Evolutionary conservation across 2,888 invertebrate species (phyloP).

Genomic region (Cheilosia impressa): DNA sequence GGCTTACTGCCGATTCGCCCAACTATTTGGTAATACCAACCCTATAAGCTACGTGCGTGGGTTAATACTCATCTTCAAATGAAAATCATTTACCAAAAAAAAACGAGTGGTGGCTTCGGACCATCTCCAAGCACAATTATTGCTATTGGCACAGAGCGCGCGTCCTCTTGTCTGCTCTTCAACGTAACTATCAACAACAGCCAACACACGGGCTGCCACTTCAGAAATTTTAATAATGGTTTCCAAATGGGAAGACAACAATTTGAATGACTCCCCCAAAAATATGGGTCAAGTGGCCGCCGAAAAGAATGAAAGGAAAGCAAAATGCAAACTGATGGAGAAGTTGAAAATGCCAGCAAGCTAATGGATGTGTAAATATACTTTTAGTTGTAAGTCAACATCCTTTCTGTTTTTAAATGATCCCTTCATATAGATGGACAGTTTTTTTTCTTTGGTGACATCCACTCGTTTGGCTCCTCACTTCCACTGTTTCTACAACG

Average conservation of each 20-base stretch:
- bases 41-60: too few species aligned
- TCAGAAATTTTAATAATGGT: constrained; percentile 9
- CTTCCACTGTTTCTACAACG: not conserved
- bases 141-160: not conserved
- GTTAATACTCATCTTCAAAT: too few species aligned
- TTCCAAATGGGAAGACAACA: not conserved
- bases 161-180: not conserved
- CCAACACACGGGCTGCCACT: constrained; percentile 4
- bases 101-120: not conserved
- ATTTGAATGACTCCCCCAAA: constrained; percentile 26
- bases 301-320: constrained; percentile 7
- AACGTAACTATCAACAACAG: not conserved
- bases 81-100: too few species aligned
- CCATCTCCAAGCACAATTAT: not conserved
- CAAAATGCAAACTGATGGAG: not conserved
- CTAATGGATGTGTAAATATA: constrained; percentile 61
- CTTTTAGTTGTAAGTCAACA: constrained; percentile 47
- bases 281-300: constrained; percentile 39
- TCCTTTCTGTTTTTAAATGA: constrained; percentile 7
- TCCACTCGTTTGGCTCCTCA: constrained; percentile 17
- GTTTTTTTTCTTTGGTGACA: constrained; percentile 16
- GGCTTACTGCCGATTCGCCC: too few species aligned
- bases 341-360: constrained; percentile 3
- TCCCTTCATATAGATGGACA: not conserved
- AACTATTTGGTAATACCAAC: too few species aligned